Base-by-base conservation (phyloP, 2,113 vertebrate genomes). In the Rallus limicola region DNA sequence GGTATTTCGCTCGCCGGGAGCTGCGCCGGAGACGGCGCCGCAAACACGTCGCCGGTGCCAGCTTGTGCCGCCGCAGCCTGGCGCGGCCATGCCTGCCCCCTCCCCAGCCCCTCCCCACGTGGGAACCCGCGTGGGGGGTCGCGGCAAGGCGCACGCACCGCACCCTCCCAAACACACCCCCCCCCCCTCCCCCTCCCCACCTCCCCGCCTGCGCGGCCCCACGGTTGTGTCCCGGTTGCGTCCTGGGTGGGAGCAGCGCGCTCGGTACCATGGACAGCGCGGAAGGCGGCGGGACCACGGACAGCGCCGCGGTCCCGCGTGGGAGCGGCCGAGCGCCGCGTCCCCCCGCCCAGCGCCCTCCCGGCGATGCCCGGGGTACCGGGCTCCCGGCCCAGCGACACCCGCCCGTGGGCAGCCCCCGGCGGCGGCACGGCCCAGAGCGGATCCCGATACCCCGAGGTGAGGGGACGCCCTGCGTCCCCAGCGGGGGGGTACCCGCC, bases 1-100 rank as follows among this genome's bases (percentile, higher is more conserved):
- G 98, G 98, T 97, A 98, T 98, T 98, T 98, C 97, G 81, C 97
- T 98, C 92, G 88, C 96, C 77, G 94, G 96, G 97, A 97, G 96
- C 96, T 74, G 94, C 95, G 95, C 96, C 98, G 97, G 98, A 98
- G 98, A 97, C 98, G 96, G 96, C 92, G 96, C 97, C 95, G 98
- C 98, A 98, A 98, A 98, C 97, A 98, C 96, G 96, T 67, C 0
- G 89, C 82, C 95, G 69, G 95, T 97, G 98, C 98, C 98, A 98
- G 98, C 97, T 97, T 95, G 97, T 92, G 96, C 97, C 78, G 97
- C 95, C 79, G 95, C 90, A 86, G 81, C 96, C 96, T 95, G 96
- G 95, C 93, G 95, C 94, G 92, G 92, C 86, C 97, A 92, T 94
- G 96, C 93, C 96, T 90, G 82, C 86, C 83, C 87, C 86, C 86